A percentile compares a stretch with the other conserved stretches of the same genome.
phyloP scores from a whole-genome alignment of 1,140 invertebrate species.

The Teleopsis dalmanni region DNA sequence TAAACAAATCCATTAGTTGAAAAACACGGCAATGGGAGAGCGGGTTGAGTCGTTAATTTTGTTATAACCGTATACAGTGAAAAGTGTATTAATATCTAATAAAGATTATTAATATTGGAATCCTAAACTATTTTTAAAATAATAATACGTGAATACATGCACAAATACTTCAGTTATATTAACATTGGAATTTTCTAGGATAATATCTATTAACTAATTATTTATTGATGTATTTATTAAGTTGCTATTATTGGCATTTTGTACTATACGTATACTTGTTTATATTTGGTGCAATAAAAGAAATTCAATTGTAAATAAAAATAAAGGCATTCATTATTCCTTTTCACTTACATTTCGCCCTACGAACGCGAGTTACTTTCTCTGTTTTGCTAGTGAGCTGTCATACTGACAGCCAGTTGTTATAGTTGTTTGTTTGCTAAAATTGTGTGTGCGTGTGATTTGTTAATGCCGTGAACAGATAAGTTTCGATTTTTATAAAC shows the following conservation, averaged over 20 bases:
- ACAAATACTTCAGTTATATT: background rate
- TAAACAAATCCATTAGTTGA: too few species aligned
- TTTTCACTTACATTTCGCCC: too few species aligned
- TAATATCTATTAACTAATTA: background rate
- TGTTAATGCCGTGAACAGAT: background rate
- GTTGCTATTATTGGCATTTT: background rate
- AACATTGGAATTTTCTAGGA: background rate
- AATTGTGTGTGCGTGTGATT: background rate
- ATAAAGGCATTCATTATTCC: too few species aligned
- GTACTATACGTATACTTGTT: background rate
- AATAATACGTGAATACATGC: background rate
- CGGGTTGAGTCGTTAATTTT: too few species aligned
- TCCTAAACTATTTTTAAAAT: background rate
- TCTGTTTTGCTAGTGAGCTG: conserved; percentile 1
- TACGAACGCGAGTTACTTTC: too few species aligned
- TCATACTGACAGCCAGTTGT: conserved; percentile 11
- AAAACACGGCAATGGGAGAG: too few species aligned
- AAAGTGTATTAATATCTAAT: too few species aligned
- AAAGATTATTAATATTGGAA: too few species aligned
- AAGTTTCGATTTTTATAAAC: background rate
- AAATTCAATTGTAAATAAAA: background rate
- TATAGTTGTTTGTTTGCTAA: conserved; percentile 11
- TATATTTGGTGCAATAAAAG: background rate
- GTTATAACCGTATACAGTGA: too few species aligned
- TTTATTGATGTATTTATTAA: background rate